Evolutionary conservation across 2,888 invertebrate species (phyloP), one percentile per base, ranked within the genome.

Genomic region (Troides aeacus): DNA sequence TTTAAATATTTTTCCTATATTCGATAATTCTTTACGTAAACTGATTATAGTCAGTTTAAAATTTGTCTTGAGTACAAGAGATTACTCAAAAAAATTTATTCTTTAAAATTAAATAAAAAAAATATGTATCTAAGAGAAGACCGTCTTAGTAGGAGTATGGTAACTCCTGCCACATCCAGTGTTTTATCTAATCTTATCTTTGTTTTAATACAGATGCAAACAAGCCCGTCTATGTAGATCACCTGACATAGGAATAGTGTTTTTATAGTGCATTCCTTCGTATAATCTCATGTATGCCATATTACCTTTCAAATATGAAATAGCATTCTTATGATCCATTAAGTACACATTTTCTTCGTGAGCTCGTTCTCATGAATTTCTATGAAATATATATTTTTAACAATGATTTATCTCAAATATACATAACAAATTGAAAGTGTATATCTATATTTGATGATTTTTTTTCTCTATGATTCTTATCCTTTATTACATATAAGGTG

Each of bases 181-280:
- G 75, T 78, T 79, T 73, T 77, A 78, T 78, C 76, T 77, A 72
- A 73, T 79, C 79, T 83, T 87, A 87, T 87, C 88, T 80, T 72
- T 74, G 72, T 75, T 77, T 76, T 77, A 74, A 72, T 74, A 77
- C 74, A 79, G 78, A 76, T 80, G 83, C 83, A 85, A 84, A 86
- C 84, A 85, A 73, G 75, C 69, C 61, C 74, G 73, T 76, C 77
- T 79, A 84, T 82, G 82, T 87, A 85, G 86, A 87, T 87, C 85
- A 87, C 84, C 87, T 87, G 85, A 86, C 85, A 84, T 83, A 85
- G 84, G 86, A 90, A 88, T 88, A 86, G 81, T 89, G 86, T 90
- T 90, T 89, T 85, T 86, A 80, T 81, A 86, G 78, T 83, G 80
- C 87, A 89, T 91, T 88, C 90, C 84, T 84, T 77, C 72, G 79